These are phyloP conservation scores for Sebastiscus albofasciatus DNA, from an alignment of 2,797 vertebrate species.

Conservation along the genomic window DNA sequence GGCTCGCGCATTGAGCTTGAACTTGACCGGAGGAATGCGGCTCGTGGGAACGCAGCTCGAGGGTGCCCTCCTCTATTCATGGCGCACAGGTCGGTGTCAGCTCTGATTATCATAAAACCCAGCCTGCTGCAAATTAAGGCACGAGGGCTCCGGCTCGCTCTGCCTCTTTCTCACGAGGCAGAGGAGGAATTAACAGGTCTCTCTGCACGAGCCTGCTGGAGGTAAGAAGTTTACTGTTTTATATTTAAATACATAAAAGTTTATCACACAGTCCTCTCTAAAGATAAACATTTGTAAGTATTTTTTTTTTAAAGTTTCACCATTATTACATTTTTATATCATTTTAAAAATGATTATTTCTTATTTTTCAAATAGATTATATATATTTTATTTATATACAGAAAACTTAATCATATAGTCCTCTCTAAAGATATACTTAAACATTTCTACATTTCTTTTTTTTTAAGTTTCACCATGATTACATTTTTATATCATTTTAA, in stretches of 20 bases:
- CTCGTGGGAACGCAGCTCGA: conserved; percentile 82
- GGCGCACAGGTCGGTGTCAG: conserved; percentile 80
- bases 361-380: neutral
- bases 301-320: neutral
- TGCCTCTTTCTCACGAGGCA: conserved; percentile 63
- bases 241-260: neutral
- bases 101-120: conserved; percentile 83
- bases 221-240: conserved; percentile 54
- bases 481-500: neutral
- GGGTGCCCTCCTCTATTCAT: conserved; percentile 73
- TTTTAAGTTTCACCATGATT: neutral
- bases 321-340: neutral
- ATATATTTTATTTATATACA: neutral
- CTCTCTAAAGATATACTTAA: neutral
- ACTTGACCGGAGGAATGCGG: conserved; percentile 85
- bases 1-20: conserved; percentile 84
- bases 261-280: neutral
- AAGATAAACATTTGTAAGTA: neutral
- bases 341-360: neutral
- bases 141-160: conserved; percentile 56
- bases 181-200: conserved; percentile 68
- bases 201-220: conserved; percentile 41
- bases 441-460: too few relatives aligned
- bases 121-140: conserved; percentile 80
- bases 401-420: neutral